Evolutionary conservation across 2,797 vertebrate genomes (phyloP), one percentile per base, ranked within the genome.

Genomic region (Sebastes taczanowskii): DNA sequence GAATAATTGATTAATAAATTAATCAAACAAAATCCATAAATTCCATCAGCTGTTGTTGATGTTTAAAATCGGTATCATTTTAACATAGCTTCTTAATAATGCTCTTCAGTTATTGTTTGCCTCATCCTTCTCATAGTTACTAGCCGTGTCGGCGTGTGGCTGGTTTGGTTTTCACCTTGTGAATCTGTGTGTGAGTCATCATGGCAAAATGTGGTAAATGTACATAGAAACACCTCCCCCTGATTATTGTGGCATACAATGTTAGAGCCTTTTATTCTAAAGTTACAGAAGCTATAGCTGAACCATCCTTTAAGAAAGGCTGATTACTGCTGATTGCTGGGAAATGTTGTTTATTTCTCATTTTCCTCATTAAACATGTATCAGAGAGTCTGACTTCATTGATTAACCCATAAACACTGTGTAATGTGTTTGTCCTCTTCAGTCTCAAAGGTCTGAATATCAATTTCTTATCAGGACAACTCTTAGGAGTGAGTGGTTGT

Each of bases 341-440:
- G 20, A 67, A 71, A 65, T 32, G 22, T 35, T 34, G 59, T 27
- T 32, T 30, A 52, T 42, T 13, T 62, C n/a, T 60, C 18, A 6
- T 29, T 53, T 35, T 30, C 42, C 18, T 29, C 13, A 20, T 10
- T 52, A 55, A 60, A 61, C 55, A 66, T 66, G 14, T 20, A 32
- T 62, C 46, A 62, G 5, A 25, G 18, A 55, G 23, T 82, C 65
- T 71, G 68, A 80, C 71, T 68, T 70, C 16, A 84, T 73, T 13
- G 49, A 81, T 85, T 78, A 83, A 82, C 55, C 42, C 78, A 29
- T 71, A 66, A 80, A 64, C 71, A 74, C 76, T 59, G 42, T 14
- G 42, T 71, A 71, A 75, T 71, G 52, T 52, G 61, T 80, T 71
- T 78, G 80, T 74, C 27, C 78, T 90, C 74, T 62, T 82, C 27